Evolutionary conservation across 2,113 vertebrate genomes (phyloP).

Genomic region (Calidris pygmaea): DNA sequence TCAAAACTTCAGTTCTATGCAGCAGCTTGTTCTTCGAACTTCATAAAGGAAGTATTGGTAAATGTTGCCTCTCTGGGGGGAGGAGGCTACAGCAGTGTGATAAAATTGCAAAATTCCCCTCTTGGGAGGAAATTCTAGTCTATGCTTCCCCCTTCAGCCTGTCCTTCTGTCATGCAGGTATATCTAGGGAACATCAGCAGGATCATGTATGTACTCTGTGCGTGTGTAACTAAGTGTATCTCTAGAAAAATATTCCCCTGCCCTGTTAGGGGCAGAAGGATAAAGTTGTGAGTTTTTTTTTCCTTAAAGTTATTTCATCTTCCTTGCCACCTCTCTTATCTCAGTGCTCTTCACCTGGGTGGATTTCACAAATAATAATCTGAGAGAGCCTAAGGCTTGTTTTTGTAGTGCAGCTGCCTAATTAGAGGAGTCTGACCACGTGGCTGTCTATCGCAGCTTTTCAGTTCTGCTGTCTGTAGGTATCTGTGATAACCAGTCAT

Average conservation of each 20-base stretch:
- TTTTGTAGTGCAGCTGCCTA: not conserved
- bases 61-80: not conserved
- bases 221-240: not conserved
- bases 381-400: not conserved
- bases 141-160: not conserved
- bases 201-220: not conserved
- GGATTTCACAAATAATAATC: not conserved
- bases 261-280: not conserved
- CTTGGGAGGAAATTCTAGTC: not conserved
- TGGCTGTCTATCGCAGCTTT: not conserved
- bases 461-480: not conserved
- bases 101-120: conserved; percentile 35
- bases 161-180: not conserved
- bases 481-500: not conserved
- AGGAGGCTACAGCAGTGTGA: conserved; percentile 14
- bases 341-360: not conserved
- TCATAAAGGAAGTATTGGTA: conserved; percentile 48
- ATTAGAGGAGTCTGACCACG: not conserved
- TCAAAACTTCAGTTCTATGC: not conserved
- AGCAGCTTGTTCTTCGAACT: conserved; percentile 33
- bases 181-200: not conserved
- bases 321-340: not conserved
- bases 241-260: not conserved
- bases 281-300: not conserved
- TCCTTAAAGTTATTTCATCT: not conserved